Evolutionary conservation across 2,797 vertebrate species (phyloP), one percentile per base, ranked within the genome.

Genomic region (Pangasius sanitwongsei): DNA sequence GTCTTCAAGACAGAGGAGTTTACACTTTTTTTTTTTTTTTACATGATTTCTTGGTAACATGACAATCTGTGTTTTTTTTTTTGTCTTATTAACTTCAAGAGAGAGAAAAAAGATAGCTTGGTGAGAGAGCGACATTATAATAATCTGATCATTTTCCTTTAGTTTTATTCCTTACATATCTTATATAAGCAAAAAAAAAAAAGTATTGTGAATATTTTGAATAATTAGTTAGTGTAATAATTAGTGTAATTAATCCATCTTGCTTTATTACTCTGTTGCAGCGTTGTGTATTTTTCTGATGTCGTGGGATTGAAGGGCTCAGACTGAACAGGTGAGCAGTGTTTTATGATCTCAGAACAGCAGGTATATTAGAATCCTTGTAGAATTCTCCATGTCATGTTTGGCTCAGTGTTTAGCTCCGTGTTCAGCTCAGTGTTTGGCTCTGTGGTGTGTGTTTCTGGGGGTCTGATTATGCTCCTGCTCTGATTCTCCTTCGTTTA

Each of bases 401-500:
- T 91, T 65, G 61, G 57, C 59, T 25, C 25, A 83, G 57, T 44
- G 37, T 44, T 41, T 57, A 85, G 18, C n/a, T 85, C 41, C 9
- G 0, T 37, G 31, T 44, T 41, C 20, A 55, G 78, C n/a, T 59
- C 78, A 81, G 53, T 37, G 37, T 77, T 59, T 97, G 95, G 86
- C 86, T 84, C 82, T 63, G 88, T 89, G 87, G 69, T 57, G 72
- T 87, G 95, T 94, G 89, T 95, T 95, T 89, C 96, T 96, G 96
- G 93, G 90, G 94, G 93, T 94, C 92, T 92, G 95, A 97, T 95
- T 95, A 96, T 37, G 90, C 90, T 59, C 95, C 95, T 96, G 94
- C 94, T 96, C 95, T 94, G 96, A 97, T 97, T 97, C 97, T 97
- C 95, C 96, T 95, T 94, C 96, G 96, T 97, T 96, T 96, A 94